Percentiles rank a stretch among this genome's conserved stretches.
These are phyloP conservation scores for Corella eumyota DNA, from an alignment of 23 tunicate genomes.

Conservation along the genomic window DNA sequence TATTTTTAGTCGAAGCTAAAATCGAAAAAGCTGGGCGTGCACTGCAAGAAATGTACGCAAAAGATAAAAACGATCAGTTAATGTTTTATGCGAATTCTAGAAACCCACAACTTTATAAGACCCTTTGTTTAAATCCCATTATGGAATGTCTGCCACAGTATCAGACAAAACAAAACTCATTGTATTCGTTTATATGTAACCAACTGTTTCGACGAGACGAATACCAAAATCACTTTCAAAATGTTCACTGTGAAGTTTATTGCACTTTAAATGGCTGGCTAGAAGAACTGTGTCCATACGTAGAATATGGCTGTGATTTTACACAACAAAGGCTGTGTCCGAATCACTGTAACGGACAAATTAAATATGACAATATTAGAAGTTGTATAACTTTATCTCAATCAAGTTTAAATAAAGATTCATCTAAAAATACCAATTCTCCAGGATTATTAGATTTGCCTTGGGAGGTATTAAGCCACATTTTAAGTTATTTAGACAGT, in stretches of 20 bases:
- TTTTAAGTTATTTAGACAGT: conserved; percentile 40
- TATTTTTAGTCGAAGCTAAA: no score
- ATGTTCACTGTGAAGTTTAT: conserved; percentile 60
- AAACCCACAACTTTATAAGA: conserved; percentile 1
- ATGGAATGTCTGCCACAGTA: conserved; percentile 36
- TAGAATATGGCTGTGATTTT: conserved; percentile 42
- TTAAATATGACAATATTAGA: conserved; percentile 21
- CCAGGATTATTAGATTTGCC: conserved; percentile 24
- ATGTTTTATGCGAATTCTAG: no score
- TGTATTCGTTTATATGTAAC: conserved; percentile 70
- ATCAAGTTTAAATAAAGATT: not conserved
- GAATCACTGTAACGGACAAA: not conserved
- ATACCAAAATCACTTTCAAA: conserved; percentile 42
- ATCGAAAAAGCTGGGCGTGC: no score
- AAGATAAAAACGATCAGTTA: no score
- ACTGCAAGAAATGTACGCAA: no score
- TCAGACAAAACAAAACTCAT: conserved; percentile 15
- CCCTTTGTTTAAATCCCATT: conserved; percentile 11
- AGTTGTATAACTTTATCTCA: conserved; percentile 30
- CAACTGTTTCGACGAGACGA: conserved; percentile 62
- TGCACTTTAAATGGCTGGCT: conserved; percentile 70
- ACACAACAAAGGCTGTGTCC: conserved; percentile 39
- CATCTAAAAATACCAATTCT: not conserved
- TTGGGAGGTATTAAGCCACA: conserved; percentile 23
- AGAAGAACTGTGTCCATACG: conserved; percentile 71